phyloP scores from a whole-genome alignment of 1,140 invertebrate genomes.

The Thereuonema tuberculata region DNA sequence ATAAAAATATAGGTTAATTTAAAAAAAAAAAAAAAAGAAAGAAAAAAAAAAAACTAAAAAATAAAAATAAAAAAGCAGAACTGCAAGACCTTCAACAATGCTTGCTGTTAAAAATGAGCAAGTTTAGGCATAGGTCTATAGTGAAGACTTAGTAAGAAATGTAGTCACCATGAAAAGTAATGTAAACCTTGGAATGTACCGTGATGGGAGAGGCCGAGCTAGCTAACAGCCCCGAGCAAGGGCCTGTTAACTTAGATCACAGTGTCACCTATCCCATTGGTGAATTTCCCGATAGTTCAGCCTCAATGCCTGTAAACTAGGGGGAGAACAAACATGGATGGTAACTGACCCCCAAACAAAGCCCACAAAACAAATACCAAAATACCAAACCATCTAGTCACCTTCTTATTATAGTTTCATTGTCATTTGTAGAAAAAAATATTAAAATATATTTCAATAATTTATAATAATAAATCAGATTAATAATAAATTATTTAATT shows the following conservation, averaged over 20 bases:
- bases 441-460: too few relatives aligned
- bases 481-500: too few relatives aligned
- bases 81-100: neutral
- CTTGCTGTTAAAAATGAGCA: neutral
- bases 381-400: too few relatives aligned
- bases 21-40: neutral
- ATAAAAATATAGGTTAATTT: neutral
- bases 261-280: constrained; percentile 3
- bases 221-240: constrained; percentile 7
- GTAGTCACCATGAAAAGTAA: constrained; percentile 1
- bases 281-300: neutral
- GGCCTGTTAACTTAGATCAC: constrained; percentile 5
- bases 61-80: neutral
- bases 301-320: constrained; percentile 6
- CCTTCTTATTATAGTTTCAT: too few relatives aligned
- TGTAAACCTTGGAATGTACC: neutral
- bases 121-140: constrained; percentile 2
- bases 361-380: neutral
- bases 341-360: neutral
- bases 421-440: too few relatives aligned
- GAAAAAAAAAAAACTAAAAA: neutral
- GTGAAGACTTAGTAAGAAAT: constrained; percentile 1
- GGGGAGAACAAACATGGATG: constrained; percentile 7
- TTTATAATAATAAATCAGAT: too few relatives aligned
- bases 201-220: constrained; percentile 9